Evolutionary conservation across 2,113 vertebrate species (phyloP).

Genomic region (Microcebus ravelobensis): DNA sequence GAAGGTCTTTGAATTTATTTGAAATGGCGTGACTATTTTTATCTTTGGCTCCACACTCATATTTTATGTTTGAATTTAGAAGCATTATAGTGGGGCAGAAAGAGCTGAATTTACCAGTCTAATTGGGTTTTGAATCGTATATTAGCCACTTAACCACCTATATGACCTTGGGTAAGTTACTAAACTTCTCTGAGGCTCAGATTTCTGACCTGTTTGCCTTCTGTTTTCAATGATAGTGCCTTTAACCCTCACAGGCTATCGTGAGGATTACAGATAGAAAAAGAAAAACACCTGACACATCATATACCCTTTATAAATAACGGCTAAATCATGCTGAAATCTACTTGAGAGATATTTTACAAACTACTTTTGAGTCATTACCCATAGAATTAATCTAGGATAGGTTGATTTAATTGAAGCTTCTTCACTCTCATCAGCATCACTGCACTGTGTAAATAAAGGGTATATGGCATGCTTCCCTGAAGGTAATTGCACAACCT

Average conservation of each 20-base stretch:
- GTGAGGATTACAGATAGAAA: neutral
- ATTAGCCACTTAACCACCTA: neutral
- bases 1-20: slow-evolving; percentile 59
- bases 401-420: neutral
- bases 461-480: rapidly evolving
- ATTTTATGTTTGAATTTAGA: slow-evolving; percentile 48
- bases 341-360: neutral
- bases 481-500: neutral
- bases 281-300: neutral
- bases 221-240: neutral
- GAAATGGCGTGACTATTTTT: slow-evolving; percentile 50
- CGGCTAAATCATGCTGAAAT: neutral
- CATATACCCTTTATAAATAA: neutral
- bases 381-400: neutral
- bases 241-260: neutral
- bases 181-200: neutral
- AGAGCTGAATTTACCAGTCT: neutral
- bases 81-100: neutral
- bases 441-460: neutral
- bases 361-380: neutral
- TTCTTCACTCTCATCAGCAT: neutral
- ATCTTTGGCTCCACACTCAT: slow-evolving; percentile 11
- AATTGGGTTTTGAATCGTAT: neutral
- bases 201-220: neutral
- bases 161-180: neutral